Base-by-base conservation (phyloP, 2,113 vertebrate genomes). In the Psilopsiagon aurifrons region DNA sequence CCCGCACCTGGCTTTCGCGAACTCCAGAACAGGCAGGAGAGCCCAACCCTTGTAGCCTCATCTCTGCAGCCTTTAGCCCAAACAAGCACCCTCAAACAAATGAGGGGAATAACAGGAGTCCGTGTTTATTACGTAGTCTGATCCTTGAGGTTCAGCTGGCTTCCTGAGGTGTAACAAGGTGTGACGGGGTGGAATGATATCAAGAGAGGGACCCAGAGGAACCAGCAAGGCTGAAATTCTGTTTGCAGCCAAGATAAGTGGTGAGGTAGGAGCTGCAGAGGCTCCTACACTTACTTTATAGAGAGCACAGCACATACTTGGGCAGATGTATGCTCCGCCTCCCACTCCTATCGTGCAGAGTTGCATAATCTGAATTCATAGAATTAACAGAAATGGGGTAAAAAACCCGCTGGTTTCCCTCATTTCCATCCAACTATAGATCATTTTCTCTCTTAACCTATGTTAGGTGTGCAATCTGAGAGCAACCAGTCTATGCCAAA, bases 321-420 rank as follows among this genome's bases (percentile, higher is more conserved):
- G 60, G 89, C 89, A 83, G 37, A 64, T 33, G 64, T 46, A 52
- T 12, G 25, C 78, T 90, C 67, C 52, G 47, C 73, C 89, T 94
- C 93, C 94, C 88, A 87, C 88, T 91, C 74, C 2, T 16, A 76
- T 70, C 18, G 19, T 2, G 71, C 67, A 6, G 75, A 41, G 57
- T 93, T 95, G 90, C 63, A 59, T 95, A 39, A 55, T 49, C 85
- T 84, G 78, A 95, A 92, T 94, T 76, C 83, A 90, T 18, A 88
- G 92, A 93, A 93, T 70, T 87, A 64, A 70, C 47, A 82, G 69
- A 82, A 63, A 59, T 23, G 33, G 57, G n/a, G 55, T 6, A 86
- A 33, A 33, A 17, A 92, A 46, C 9, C 9, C 33, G 91, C 52
- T 87, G 3, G 88, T 88, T 89, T 64, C 69, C 62, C 33, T 70